These are phyloP conservation scores for Myotis planiceps DNA, from an alignment of 2,797 vertebrate species.

Conservation along the genomic window DNA sequence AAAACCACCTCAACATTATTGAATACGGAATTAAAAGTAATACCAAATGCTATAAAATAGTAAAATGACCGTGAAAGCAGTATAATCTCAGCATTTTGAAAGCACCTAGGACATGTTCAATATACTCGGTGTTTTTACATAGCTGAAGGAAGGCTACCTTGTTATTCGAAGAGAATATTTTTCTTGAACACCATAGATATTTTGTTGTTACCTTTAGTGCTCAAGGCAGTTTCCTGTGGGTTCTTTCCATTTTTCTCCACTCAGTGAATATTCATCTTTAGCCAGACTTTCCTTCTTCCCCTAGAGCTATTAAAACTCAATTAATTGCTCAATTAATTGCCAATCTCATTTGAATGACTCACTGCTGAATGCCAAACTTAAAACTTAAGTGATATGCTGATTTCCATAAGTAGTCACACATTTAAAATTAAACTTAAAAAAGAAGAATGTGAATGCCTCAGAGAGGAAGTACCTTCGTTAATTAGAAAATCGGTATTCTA, in stretches of 20 bases:
- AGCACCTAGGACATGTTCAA: background rate
- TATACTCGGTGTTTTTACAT: conserved; percentile 23
- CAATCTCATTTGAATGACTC: conserved; percentile 60
- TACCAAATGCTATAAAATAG: conserved; percentile 37
- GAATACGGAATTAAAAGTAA: conserved; percentile 42
- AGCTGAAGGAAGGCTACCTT: background rate
- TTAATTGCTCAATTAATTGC: conserved; percentile 54
- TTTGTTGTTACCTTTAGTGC: conserved; percentile 26
- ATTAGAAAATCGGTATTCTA: conserved; percentile 33
- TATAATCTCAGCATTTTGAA: background rate
- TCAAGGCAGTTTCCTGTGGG: conserved; percentile 24
- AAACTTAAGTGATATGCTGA: conserved; percentile 26
- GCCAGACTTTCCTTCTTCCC: background rate
- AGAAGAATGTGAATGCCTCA: background rate
- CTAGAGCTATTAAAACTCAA: conserved; percentile 52
- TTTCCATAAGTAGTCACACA: background rate
- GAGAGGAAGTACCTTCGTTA: background rate
- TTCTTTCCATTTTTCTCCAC: conserved; percentile 43
- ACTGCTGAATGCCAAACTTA: conserved; percentile 13
- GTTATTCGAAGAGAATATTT: background rate
- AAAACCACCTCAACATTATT: background rate
- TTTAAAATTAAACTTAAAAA: conserved; percentile 13
- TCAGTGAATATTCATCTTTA: conserved; percentile 44
- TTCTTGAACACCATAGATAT: conserved; percentile 10
- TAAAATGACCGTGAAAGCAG: background rate